Percentiles rank a stretch among this genome's conserved stretches.
These are phyloP conservation scores for Lucilia sericata DNA, from an alignment of 1,140 invertebrate species.

Conservation along the genomic window DNA sequence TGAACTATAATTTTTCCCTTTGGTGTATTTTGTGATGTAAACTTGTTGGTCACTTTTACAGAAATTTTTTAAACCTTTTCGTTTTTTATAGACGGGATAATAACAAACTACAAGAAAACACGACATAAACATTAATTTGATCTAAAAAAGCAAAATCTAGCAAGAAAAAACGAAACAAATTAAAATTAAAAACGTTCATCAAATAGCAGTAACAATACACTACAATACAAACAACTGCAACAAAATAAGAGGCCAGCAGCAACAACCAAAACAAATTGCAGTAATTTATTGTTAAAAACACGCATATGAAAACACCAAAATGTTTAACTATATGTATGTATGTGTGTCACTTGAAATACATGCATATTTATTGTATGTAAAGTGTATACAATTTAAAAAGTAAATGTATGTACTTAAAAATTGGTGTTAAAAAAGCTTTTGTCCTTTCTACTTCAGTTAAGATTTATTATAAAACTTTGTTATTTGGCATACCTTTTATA, in stretches of 20 bases:
- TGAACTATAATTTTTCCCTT: background rate
- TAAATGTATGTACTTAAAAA: background rate
- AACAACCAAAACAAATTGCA: slow-evolving; percentile 38
- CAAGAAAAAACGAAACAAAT: background rate
- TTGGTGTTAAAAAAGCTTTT: background rate
- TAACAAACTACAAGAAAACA: slow-evolving; percentile 38
- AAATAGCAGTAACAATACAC: slow-evolving; percentile 3
- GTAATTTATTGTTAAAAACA: slow-evolving; percentile 34
- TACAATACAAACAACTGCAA: slow-evolving; percentile 35
- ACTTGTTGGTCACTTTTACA: background rate
- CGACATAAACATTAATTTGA: slow-evolving; percentile 43
- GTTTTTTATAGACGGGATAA: background rate
- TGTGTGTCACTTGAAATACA: background rate
- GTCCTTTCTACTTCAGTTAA: background rate
- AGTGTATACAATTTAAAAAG: background rate
- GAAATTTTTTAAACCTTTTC: background rate
- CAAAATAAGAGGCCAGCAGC: background rate
- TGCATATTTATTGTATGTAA: background rate
- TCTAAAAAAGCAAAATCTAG: background rate
- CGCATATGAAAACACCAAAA: slow-evolving; percentile 9
- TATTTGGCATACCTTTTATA: background rate
- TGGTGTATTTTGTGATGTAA: background rate
- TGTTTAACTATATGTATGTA: background rate
- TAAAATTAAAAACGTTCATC: slow-evolving; percentile 23
- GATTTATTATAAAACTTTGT: background rate